These are phyloP conservation scores for Mus musculus DNA, from an alignment of 2,113 vertebrate species.

Conservation along the genomic window GRCm39 chr12:72895501-72896000, in stretches of 20 bases:
- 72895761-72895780: background rate
- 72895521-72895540: background rate
- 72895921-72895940: slow-evolving; percentile 25
- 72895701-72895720: background rate
- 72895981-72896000: background rate
- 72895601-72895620: slow-evolving; percentile 34
- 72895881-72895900: slow-evolving; percentile 1
- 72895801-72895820: background rate
- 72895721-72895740: background rate
- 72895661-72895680: background rate
- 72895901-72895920: background rate
- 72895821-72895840: background rate
- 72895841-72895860: background rate
- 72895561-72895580: background rate
- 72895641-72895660: slow-evolving; percentile 9
- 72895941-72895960: slow-evolving; percentile 18
- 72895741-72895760: slow-evolving; percentile 16
- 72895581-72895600: background rate
- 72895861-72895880: slow-evolving; percentile 46
- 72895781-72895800: background rate
- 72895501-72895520: background rate
- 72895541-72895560: background rate
- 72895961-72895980: background rate
- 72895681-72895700: background rate
- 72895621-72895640: slow-evolving; percentile 30